Conservation (phyloP, 2,888 invertebrate species). For the Leucozona laternaria region DNA sequence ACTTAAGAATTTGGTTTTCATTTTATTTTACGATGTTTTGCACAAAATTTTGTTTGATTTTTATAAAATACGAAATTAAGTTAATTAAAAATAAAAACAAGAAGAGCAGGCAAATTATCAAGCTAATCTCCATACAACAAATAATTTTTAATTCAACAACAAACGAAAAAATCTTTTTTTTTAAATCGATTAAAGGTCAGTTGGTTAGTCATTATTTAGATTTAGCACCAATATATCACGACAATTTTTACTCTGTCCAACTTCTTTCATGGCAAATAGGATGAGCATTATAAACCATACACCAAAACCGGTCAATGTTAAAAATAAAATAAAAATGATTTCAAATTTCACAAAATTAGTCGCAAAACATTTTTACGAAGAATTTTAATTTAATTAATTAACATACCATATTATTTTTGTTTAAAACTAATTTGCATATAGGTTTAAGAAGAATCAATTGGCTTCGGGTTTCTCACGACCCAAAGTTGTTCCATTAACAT, state of each 20-base stretch:
- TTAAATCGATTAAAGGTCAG: background rate
- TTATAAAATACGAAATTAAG: too few species aligned
- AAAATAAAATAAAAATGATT: background rate
- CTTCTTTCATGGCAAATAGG: background rate
- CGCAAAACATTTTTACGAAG: background rate
- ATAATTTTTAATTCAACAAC: too few species aligned
- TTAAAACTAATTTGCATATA: background rate
- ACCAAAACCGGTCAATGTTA: background rate
- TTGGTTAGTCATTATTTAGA: background rate
- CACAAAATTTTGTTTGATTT: too few species aligned
- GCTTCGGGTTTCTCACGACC: background rate
- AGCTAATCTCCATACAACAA: background rate
- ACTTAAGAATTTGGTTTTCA: too few species aligned
- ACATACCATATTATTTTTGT: background rate
- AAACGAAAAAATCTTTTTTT: too few species aligned
- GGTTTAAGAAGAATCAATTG: background rate
- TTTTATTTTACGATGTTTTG: too few species aligned
- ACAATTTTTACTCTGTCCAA: background rate
- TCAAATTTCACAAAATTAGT: constrained; percentile 7
- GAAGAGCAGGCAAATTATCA: too few species aligned
- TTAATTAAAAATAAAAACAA: too few species aligned
- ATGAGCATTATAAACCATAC: background rate
- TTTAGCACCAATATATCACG: background rate
- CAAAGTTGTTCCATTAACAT: constrained; percentile 12
- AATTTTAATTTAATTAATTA: background rate